These are phyloP conservation scores for Cettia cetti DNA, from an alignment of 2,113 vertebrate genomes.

Conservation along the genomic window DNA sequence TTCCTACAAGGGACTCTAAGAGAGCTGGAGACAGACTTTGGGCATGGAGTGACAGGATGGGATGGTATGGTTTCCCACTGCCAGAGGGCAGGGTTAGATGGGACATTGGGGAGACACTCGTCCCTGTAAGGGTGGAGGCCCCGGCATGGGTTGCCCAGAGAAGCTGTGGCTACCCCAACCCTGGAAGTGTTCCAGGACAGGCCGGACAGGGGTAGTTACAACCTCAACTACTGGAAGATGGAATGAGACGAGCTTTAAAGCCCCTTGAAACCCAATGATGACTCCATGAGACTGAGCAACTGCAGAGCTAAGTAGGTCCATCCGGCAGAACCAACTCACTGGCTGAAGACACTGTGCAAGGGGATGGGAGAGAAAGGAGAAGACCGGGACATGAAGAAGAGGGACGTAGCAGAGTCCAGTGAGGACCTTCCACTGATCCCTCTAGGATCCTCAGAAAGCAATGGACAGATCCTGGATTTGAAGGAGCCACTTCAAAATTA, in stretches of 20 bases:
- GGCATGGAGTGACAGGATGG: background rate
- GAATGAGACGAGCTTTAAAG: background rate
- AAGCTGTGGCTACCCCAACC: background rate
- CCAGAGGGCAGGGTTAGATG: background rate
- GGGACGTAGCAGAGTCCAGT: background rate
- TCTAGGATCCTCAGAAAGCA: background rate
- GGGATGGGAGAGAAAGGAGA: background rate
- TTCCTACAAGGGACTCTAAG: background rate
- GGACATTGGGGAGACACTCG: background rate
- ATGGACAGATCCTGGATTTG: rapidly evolving
- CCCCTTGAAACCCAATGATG: background rate
- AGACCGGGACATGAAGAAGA: rapidly evolving
- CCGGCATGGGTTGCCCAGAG: background rate
- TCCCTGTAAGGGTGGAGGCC: background rate
- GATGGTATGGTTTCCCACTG: background rate
- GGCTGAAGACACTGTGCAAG: rapidly evolving
- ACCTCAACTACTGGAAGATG: background rate
- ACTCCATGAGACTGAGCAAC: background rate
- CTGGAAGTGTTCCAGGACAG: background rate
- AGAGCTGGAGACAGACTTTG: background rate
- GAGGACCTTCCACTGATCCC: background rate
- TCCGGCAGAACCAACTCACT: background rate
- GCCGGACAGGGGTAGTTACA: background rate
- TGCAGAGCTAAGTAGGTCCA: background rate
- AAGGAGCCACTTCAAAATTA: background rate